These are phyloP conservation scores for Lycocorax pyrrhopterus DNA, from an alignment of 2,113 vertebrate genomes.

Conservation along the genomic window DNA sequence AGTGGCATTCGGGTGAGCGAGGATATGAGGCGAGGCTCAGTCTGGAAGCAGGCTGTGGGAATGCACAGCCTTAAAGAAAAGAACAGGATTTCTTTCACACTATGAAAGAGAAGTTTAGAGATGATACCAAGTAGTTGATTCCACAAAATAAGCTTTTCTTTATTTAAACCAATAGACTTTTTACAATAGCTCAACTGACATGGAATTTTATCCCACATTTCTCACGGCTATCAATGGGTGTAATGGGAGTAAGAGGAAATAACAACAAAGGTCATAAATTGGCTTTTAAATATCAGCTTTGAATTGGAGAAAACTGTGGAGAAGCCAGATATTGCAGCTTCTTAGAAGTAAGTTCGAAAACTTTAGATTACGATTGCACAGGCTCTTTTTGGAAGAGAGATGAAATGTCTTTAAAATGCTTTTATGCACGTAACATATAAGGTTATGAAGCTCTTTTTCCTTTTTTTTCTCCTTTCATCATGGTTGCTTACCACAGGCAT, in stretches of 20 bases:
- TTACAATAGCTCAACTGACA: neutral
- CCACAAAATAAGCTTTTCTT: neutral
- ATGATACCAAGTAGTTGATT: neutral
- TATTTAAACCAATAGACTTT: neutral
- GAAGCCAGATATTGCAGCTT: neutral
- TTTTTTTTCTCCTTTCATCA: neutral
- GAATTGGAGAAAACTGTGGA: neutral
- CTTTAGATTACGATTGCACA: neutral
- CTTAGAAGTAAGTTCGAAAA: neutral
- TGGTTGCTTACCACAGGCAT: neutral
- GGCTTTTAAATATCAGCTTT: neutral
- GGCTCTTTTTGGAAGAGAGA: neutral
- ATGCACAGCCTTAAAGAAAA: neutral
- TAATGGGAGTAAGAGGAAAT: neutral
- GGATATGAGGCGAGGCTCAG: neutral
- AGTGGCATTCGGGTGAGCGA: accelerated
- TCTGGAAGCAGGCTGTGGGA: neutral
- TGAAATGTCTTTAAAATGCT: neutral
- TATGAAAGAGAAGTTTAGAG: neutral
- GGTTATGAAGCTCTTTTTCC: neutral
- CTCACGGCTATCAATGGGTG: neutral
- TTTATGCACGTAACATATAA: neutral
- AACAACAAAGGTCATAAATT: neutral
- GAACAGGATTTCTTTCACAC: neutral
- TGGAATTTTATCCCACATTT: neutral